Conservation (phyloP, 2,888 invertebrate genomes). For the Drosophila siamana region DNA sequence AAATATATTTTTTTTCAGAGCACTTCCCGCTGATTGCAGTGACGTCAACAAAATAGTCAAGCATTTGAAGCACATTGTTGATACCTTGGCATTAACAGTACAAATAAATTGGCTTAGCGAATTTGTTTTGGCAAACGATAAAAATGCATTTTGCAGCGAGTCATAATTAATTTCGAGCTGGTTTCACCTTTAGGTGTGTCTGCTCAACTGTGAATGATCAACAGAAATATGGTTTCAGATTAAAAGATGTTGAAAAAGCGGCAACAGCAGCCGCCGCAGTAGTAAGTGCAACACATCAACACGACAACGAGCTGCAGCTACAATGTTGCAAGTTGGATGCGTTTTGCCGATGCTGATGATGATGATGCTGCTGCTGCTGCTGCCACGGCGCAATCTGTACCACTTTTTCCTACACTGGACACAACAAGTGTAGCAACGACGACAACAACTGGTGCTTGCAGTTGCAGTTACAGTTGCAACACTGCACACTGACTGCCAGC, state of each 20-base stretch:
- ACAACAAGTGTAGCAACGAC: slow-evolving; percentile 72
- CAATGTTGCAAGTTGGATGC: slow-evolving; percentile 54
- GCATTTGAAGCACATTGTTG: not conserved
- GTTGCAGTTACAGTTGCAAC: slow-evolving; percentile 60
- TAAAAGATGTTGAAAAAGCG: slow-evolving; percentile 50
- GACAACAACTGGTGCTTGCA: slow-evolving; percentile 27
- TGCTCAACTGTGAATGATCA: slow-evolving; percentile 54
- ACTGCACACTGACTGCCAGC: slow-evolving; percentile 41
- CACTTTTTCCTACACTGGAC: slow-evolving; percentile 75
- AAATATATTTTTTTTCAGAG: not conserved
- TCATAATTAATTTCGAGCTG: slow-evolving; percentile 16
- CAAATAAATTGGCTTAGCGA: slow-evolving; percentile 1
- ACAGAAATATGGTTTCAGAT: slow-evolving; percentile 44
- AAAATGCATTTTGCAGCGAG: slow-evolving; percentile 9
- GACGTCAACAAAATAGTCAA: not conserved
- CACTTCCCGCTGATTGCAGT: not conserved
- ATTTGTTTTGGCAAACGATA: slow-evolving; percentile 3
- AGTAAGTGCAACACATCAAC: slow-evolving; percentile 67
- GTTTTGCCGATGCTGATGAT: slow-evolving; percentile 55
- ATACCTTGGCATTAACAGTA: not conserved
- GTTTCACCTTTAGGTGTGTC: slow-evolving; percentile 8
- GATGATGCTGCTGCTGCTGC: slow-evolving; percentile 44
- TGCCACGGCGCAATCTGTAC: slow-evolving; percentile 69
- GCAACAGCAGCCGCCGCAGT: too few species aligned
- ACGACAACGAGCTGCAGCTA: slow-evolving; percentile 50